Evolutionary conservation across 1,140 invertebrate genomes (phyloP).

Genomic region (Notospermus geniculatus): DNA sequence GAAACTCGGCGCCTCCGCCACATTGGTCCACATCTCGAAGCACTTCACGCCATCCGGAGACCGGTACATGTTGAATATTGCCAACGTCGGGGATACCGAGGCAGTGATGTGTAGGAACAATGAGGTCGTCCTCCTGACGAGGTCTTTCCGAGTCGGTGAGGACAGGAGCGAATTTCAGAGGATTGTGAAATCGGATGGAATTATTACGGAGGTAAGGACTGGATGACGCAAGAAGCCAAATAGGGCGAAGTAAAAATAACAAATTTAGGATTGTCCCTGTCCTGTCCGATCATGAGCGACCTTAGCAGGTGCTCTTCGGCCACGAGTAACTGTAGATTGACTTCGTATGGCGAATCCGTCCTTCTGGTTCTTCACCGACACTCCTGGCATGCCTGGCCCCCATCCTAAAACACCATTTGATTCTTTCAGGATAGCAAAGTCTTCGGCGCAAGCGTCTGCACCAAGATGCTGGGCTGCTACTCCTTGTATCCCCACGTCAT

Average conservation of each 20-base stretch:
- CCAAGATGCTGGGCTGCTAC: constrained; percentile 48
- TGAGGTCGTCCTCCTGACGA: constrained; percentile 39
- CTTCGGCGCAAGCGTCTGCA: constrained; percentile 47
- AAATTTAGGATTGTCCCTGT: no score
- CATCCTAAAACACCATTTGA: no score
- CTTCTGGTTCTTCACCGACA: no score
- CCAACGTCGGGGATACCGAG: constrained; percentile 53
- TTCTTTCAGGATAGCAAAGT: constrained; percentile 48
- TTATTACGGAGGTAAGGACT: constrained; percentile 51
- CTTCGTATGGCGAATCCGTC: no score
- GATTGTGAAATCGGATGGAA: constrained; percentile 48
- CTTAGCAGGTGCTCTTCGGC: no score
- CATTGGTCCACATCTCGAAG: constrained; percentile 41
- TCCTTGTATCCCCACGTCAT: constrained; percentile 52
- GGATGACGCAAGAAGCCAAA: neutral
- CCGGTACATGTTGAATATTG: constrained; percentile 39
- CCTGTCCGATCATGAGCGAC: no score
- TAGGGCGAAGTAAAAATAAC: no score
- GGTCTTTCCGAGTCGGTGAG: constrained; percentile 37
- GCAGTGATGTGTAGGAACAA: constrained; percentile 48
- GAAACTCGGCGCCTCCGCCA: constrained; percentile 48
- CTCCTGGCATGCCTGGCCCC: no score
- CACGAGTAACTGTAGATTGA: no score
- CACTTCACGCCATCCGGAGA: constrained; percentile 20
- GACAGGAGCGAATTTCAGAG: constrained; percentile 46